Conservation (phyloP, 1,140 invertebrate genomes). For the Latrodectus geometricus region DNA sequence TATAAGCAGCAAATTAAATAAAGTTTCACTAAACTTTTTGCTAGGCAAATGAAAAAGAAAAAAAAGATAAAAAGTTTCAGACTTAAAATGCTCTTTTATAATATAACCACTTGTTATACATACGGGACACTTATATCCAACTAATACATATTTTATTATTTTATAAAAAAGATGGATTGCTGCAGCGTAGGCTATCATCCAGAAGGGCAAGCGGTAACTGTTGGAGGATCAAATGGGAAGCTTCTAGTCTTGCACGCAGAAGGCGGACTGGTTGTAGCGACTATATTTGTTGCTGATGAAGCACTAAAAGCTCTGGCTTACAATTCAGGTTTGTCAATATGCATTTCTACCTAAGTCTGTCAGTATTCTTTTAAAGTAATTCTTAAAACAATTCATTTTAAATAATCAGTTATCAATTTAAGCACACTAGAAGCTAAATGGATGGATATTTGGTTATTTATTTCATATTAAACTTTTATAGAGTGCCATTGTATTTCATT, state of each 20-base stretch:
- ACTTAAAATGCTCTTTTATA: too few relatives aligned
- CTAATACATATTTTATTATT: too few relatives aligned
- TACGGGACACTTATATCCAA: too few relatives aligned
- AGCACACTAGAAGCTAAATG: too few relatives aligned
- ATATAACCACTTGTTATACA: too few relatives aligned
- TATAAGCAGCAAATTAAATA: neutral
- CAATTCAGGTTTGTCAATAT: slow-evolving; percentile 23
- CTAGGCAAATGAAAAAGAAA: too few relatives aligned
- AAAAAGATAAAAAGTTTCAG: too few relatives aligned
- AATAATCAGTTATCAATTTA: too few relatives aligned
- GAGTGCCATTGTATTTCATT: too few relatives aligned
- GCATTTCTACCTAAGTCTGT: neutral
- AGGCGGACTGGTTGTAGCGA: slow-evolving; percentile 25
- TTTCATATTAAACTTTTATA: too few relatives aligned
- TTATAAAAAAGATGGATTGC: slow-evolving; percentile 18
- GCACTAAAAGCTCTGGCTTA: slow-evolving; percentile 42
- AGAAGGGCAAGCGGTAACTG: slow-evolving; percentile 22
- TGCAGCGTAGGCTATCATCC: slow-evolving; percentile 36
- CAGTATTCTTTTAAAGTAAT: neutral
- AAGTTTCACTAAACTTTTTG: neutral
- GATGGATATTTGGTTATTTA: too few relatives aligned
- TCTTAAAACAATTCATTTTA: too few relatives aligned
- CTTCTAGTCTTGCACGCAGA: slow-evolving; percentile 29
- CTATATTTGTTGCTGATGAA: slow-evolving; percentile 31
- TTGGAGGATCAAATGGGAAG: slow-evolving; percentile 45